phyloP scores from a whole-genome alignment of 2,113 vertebrate species.

The Tyto alba region DNA sequence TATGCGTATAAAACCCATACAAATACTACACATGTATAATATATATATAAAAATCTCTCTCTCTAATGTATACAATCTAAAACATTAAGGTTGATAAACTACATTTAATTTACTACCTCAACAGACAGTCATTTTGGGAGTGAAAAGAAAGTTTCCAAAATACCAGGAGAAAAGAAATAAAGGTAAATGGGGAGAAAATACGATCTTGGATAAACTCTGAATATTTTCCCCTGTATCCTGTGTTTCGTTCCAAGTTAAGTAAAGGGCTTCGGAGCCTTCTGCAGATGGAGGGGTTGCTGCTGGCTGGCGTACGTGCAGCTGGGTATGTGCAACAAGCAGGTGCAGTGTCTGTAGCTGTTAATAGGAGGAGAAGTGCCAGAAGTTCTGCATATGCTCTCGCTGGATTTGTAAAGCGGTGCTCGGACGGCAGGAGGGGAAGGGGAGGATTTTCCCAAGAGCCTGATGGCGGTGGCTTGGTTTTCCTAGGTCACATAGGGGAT shows the following conservation, averaged over 20 bases:
- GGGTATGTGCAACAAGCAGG: neutral
- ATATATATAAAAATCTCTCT: neutral
- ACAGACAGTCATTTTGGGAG: neutral
- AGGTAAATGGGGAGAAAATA: neutral
- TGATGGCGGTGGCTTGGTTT: neutral
- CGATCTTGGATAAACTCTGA: neutral
- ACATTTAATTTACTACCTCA: neutral
- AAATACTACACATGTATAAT: neutral
- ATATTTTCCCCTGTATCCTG: neutral
- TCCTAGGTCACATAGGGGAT: rapidly evolving
- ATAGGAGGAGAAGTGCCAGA: neutral
- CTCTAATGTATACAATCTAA: neutral
- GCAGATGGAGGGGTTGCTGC: neutral
- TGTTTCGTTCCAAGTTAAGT: neutral
- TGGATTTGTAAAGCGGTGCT: neutral
- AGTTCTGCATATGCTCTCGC: neutral
- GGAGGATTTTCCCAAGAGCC: neutral
- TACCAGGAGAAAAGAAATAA: neutral
- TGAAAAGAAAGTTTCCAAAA: neutral
- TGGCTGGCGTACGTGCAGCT: neutral
- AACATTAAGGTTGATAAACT: neutral
- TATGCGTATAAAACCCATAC: rapidly evolving
- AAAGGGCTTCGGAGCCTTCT: neutral
- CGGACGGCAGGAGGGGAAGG: neutral
- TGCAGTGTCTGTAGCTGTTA: neutral